Conservation (phyloP, 2,113 vertebrate species). For the Mus pahari region DNA sequence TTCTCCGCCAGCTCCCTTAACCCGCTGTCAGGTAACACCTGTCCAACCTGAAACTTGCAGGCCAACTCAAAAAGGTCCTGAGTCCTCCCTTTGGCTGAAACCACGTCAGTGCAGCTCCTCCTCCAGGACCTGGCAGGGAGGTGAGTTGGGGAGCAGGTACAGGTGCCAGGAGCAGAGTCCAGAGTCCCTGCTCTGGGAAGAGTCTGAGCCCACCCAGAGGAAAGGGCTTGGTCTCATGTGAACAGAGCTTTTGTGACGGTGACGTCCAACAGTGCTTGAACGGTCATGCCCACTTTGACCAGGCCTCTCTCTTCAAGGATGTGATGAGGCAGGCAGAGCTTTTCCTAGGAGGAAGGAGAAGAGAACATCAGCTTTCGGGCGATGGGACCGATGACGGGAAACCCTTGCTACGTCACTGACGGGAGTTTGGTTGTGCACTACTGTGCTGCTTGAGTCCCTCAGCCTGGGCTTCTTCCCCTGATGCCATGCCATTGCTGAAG, state of each 20-base stretch:
- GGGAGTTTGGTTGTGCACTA: not conserved
- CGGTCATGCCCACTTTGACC: slow-evolving; percentile 93
- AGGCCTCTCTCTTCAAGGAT: slow-evolving; percentile 98
- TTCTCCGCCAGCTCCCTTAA: slow-evolving; percentile 63
- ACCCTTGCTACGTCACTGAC: not conserved
- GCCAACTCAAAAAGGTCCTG: slow-evolving; percentile 45
- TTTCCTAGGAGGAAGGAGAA: slow-evolving; percentile 90
- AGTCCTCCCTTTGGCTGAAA: slow-evolving; percentile 40
- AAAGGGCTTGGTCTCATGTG: slow-evolving; percentile 86
- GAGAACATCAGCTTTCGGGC: slow-evolving; percentile 69
- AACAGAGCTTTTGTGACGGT: slow-evolving; percentile 87
- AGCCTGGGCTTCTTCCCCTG: not conserved
- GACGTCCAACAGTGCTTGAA: slow-evolving; percentile 94
- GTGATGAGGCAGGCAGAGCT: slow-evolving; percentile 97
- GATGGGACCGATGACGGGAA: not conserved
- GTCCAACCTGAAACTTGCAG: not conserved
- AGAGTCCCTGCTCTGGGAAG: slow-evolving; percentile 25
- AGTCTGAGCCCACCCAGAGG: slow-evolving; percentile 68
- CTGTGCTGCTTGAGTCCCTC: not conserved
- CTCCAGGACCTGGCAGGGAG: slow-evolving; percentile 46
- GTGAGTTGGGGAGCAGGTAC: slow-evolving; percentile 30
- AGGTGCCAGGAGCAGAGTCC: slow-evolving; percentile 58
- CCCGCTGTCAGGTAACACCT: not conserved
- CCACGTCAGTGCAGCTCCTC: slow-evolving; percentile 54
- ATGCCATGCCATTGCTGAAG: not conserved